A percentile compares a stretch with the other conserved stretches of the same genome.
Conservation (phyloP, 2,888 invertebrate genomes). For the Dryocosmus kuriphilus region DNA sequence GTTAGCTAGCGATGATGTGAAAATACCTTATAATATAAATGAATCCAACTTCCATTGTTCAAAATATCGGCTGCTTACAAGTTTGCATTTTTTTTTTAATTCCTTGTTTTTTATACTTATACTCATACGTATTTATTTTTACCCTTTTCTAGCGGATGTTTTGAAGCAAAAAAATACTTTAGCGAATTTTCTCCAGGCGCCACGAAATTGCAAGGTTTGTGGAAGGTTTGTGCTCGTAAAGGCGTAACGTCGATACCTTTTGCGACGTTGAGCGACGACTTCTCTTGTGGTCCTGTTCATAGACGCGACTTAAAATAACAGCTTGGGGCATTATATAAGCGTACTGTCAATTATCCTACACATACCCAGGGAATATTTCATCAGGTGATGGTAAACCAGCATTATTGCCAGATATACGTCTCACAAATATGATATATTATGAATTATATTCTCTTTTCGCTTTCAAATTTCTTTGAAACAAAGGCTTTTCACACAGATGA, state of each 20-base stretch:
- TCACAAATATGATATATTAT: slow-evolving; percentile 13
- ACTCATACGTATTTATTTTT: too few relatives aligned
- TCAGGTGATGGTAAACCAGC: slow-evolving; percentile 65
- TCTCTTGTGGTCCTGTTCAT: not conserved
- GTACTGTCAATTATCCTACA: slow-evolving; percentile 62
- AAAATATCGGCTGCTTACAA: too few relatives aligned
- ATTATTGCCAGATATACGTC: slow-evolving; percentile 63
- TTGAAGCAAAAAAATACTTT: too few relatives aligned
- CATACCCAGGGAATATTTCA: slow-evolving; percentile 65
- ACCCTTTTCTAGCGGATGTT: too few relatives aligned
- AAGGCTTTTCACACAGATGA: not conserved
- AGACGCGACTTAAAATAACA: slow-evolving; percentile 13
- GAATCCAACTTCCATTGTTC: too few relatives aligned
- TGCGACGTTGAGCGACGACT: slow-evolving; percentile 9
- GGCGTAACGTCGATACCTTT: slow-evolving; percentile 59
- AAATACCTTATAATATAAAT: too few relatives aligned
- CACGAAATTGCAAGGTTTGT: not conserved
- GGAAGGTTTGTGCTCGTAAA: slow-evolving; percentile 46
- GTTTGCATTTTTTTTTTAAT: too few relatives aligned
- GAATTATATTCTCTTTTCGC: slow-evolving; percentile 5
- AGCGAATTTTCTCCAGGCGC: too few relatives aligned
- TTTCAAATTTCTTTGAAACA: slow-evolving; percentile 3
- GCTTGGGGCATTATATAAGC: slow-evolving; percentile 24
- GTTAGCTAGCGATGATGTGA: too few relatives aligned
- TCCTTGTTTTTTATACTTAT: too few relatives aligned